Base-by-base conservation (phyloP, 37 sponge, comb jelly and placozoan genomes). In the Mnemiopsis leidyi region DNA sequence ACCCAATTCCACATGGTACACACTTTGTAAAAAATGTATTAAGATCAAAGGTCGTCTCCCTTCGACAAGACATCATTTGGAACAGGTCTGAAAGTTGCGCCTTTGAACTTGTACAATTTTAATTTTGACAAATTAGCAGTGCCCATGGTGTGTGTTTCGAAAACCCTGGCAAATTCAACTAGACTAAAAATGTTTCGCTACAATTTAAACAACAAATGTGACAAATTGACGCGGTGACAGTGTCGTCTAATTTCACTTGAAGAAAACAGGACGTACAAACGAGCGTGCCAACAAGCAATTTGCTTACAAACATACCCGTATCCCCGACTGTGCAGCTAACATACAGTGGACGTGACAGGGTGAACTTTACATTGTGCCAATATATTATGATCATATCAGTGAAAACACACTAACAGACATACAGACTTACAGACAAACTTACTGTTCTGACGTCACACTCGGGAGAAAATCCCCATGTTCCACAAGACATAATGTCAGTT, bases 401-500 rank as follows among this genome's bases (percentile, higher is more conserved):
- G n/a, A n/a, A n/a, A n/a, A n/a, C n/a, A n/a, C n/a, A n/a, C n/a
- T n/a, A n/a, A n/a, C n/a, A n/a, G n/a, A n/a, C n/a, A n/a, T n/a
- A n/a, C n/a, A n/a, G n/a, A n/a, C n/a, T n/a, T n/a, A n/a, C n/a
- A n/a, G n/a, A n/a, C n/a, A n/a, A 48, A 79, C 82, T 79, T 79
- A 79, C 82, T 16, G 31, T 79, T 79, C 82, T 28, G 38, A 79
- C 82, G 21, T 79, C 82, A 36, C 82, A 79, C 37, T 79, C 29
- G 38, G 82, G 82, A 35, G 35, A 34, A 35, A 36, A 79, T 13
- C 82, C 82, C 82, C 82, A 79, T 3, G 82, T 79, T 5, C 82
- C 82, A 79, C 82, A 79, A 31, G 82, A 16, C 82, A 79, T 79
- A 13, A 79, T 79, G 5, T 33, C 82, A 31, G 35, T 31, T 29